Base-by-base conservation (phyloP, 2,797 vertebrate genomes). In the Brachyrhaphis roseni region DNA sequence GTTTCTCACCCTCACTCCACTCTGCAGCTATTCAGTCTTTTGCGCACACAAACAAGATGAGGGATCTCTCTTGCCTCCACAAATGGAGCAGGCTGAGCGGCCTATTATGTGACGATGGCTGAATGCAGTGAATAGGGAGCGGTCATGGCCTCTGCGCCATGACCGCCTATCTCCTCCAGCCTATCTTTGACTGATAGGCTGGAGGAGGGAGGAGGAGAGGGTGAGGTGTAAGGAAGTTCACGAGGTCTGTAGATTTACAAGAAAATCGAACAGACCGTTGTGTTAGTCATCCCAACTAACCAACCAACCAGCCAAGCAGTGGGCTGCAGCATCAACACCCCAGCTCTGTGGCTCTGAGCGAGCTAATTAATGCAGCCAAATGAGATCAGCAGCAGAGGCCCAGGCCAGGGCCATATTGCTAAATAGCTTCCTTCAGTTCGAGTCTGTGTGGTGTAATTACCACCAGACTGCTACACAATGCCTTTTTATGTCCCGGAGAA, bases 301-400 rank as follows among this genome's bases (percentile, higher is more conserved):
- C 86, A n/a, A 87, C 85, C 83, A 20, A 83, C 81, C 86, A 80
- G 82, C 90, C 90, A 88, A 91, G 85, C 88, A 66, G 90, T 86
- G 89, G 89, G 91, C 89, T 77, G 90, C 78, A 36, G 91, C 79
- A 66, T 84, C 87, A 88, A 89, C 90, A 91, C 95, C 94, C 96
- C 57, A 87, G 83, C 36, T 77, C 86, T 43, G 28, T 73, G 39
- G 84, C 92, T 91, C 86, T 94, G 96, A 97, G 85, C 94, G 90
- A 96, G 96, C 95, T 97, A 97, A 98, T 98, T 98, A 98, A 97
- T 97, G 96, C 97, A 94, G 95, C 95, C 96, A 97, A 98, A 98
- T 98, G 97, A 98, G 97, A 98, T 98, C 97, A 97, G 97, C 96
- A 92, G 95, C 94, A 95, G 96, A 96, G 96, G 97, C 95, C 96